Conservation (phyloP, 2,113 vertebrate genomes). For the Xiphias gladius region DNA sequence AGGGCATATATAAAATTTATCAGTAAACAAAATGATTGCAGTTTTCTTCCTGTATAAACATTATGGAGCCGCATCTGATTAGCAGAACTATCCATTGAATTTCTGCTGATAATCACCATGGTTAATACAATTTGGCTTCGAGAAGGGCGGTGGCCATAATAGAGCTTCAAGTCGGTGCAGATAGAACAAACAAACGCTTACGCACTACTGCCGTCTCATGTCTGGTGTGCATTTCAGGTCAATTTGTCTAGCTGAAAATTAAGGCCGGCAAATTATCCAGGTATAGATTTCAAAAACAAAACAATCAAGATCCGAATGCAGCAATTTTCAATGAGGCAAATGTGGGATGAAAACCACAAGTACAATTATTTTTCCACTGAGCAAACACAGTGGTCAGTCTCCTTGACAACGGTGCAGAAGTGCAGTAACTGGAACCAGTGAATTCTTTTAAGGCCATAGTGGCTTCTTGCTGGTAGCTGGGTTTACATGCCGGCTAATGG, state of each 20-base stretch:
- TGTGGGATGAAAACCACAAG: conserved; percentile 12
- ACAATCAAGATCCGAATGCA: conserved; percentile 14
- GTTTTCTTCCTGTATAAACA: not conserved
- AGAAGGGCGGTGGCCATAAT: not conserved
- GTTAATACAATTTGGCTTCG: not conserved
- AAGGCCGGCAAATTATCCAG: not conserved
- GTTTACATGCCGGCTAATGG: conserved; percentile 64
- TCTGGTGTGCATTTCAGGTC: not conserved
- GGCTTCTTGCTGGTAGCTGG: conserved; percentile 39
- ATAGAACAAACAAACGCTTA: not conserved
- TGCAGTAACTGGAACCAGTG: conserved; percentile 41
- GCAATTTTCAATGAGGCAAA: conserved; percentile 9
- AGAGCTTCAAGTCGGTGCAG: not conserved
- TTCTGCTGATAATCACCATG: too few relatives aligned
- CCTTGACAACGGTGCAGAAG: conserved; percentile 35
- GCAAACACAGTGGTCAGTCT: conserved; percentile 39
- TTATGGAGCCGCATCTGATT: not conserved
- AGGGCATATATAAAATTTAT: not conserved
- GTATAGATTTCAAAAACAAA: conserved; percentile 9
- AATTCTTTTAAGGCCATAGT: conserved; percentile 28
- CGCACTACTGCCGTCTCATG: not conserved
- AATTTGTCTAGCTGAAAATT: not conserved
- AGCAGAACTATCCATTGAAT: not conserved
- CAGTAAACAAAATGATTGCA: not conserved
- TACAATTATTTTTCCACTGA: conserved; percentile 22